Conservation (phyloP, 2,113 vertebrate species). For the Myiagra hebetior region DNA sequence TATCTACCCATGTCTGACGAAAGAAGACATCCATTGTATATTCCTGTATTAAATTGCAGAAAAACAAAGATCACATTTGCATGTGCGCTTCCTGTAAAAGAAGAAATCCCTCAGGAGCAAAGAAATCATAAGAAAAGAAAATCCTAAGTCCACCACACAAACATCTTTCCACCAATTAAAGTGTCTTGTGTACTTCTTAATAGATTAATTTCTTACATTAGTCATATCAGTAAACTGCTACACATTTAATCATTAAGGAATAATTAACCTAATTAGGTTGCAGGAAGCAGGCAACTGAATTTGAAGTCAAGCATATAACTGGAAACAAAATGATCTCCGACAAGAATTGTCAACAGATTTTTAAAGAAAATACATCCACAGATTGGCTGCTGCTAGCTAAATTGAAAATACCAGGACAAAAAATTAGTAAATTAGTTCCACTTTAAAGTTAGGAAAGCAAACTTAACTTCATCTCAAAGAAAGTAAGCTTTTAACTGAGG, state of each 20-base stretch:
- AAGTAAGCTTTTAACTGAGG: neutral
- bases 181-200: neutral
- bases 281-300: conserved; percentile 26
- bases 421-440: neutral
- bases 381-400: neutral
- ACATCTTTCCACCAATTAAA: conserved; percentile 36
- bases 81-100: neutral
- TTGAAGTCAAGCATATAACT: conserved; percentile 31
- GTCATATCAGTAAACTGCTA: conserved; percentile 48
- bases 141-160: conserved; percentile 11
- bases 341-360: conserved; percentile 20
- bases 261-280: conserved; percentile 63
- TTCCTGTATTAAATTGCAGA: conserved; percentile 77
- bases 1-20: conserved; percentile 97
- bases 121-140: conserved; percentile 14
- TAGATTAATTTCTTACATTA: conserved; percentile 44
- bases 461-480: neutral
- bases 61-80: conserved; percentile 18
- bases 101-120: conserved; percentile 2
- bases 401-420: neutral
- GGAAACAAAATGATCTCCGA: conserved; percentile 45
- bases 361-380: neutral
- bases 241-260: conserved; percentile 37
- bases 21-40: conserved; percentile 99
- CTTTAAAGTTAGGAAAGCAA: neutral